Conservation (phyloP, 2,797 vertebrate species). For the Spinus olivaceus region DNA sequence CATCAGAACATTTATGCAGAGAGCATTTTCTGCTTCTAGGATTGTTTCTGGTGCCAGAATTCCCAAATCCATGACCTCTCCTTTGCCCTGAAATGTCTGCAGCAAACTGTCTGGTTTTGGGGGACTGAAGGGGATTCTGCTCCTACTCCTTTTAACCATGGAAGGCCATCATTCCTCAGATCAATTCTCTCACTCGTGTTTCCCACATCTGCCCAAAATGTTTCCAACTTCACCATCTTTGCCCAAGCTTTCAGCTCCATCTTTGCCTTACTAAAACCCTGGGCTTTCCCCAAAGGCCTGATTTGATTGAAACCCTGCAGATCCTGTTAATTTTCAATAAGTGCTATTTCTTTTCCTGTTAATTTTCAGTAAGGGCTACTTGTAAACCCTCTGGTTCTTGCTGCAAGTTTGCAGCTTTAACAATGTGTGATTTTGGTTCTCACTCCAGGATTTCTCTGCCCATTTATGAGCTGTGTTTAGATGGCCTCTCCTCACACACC, state of each 20-base stretch:
- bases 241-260: background rate
- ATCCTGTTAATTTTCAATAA: background rate
- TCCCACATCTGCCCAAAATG: fast-evolving
- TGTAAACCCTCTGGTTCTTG: background rate
- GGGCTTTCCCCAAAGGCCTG: background rate
- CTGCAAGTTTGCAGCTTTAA: background rate
- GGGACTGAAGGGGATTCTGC: background rate
- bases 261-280: background rate
- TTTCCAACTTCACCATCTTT: background rate
- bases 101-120: background rate
- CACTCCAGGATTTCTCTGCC: background rate
- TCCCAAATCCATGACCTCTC: background rate
- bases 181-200: background rate
- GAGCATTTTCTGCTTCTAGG: background rate
- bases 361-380: background rate
- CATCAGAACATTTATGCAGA: too few species aligned
- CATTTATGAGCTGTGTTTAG: background rate
- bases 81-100: background rate
- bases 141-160: background rate
- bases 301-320: background rate
- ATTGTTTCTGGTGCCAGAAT: background rate
- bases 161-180: fast-evolving
- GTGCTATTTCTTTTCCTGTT: background rate
- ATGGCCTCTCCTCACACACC: background rate
- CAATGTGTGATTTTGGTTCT: background rate